Conservation (phyloP, 1,140 invertebrate species). For the Panagrolaimus sp. region DNA sequence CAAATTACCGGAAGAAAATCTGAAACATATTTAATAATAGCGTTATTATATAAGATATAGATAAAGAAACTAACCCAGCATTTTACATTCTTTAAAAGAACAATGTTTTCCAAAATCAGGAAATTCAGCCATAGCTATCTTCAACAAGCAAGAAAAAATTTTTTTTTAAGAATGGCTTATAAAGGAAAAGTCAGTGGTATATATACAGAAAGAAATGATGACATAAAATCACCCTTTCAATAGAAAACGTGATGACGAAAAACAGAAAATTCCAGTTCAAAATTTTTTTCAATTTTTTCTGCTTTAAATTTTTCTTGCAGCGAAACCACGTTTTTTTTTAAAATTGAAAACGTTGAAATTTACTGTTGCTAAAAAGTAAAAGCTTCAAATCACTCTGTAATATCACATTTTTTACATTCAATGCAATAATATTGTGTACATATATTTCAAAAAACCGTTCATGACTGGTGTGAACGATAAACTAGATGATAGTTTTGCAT, state of each 20-base stretch:
- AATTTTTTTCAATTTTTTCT: background rate
- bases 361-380: background rate
- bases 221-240: background rate
- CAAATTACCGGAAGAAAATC: conserved; percentile 32
- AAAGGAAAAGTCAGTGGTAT: background rate
- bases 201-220: conserved; percentile 13
- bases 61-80: conserved; percentile 28
- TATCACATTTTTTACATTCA: background rate
- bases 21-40: conserved; percentile 16
- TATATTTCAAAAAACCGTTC: background rate
- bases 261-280: background rate
- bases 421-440: background rate
- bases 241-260: conserved; percentile 8
- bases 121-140: conserved; percentile 24
- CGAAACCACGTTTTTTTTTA: conserved; percentile 4
- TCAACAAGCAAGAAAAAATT: conserved; percentile 9
- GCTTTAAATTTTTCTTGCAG: background rate
- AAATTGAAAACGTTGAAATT: background rate
- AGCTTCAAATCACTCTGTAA: background rate
- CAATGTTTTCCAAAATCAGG: conserved; percentile 30
- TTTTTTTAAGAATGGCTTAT: background rate
- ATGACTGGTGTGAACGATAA: conserved; percentile 16
- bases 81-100: conserved; percentile 15
- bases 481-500: conserved; percentile 23
- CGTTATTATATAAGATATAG: background rate